Conservation (phyloP, 2,113 vertebrate species). For the Triplophysa siluroides region DNA sequence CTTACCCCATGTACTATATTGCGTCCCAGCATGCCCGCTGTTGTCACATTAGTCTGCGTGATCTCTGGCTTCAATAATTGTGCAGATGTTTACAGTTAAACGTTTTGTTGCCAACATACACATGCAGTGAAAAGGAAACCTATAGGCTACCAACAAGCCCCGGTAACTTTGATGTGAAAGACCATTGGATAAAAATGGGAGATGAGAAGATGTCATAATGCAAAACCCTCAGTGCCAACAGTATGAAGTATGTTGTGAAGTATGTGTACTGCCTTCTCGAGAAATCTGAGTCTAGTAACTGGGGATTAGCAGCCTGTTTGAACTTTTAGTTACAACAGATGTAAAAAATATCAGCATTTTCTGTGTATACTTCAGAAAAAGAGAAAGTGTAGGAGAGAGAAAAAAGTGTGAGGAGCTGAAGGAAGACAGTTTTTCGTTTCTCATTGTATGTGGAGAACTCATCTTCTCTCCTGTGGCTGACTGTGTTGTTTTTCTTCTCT, state of each 20-base stretch:
- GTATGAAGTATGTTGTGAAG: conserved; percentile 29
- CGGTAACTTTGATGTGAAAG: background rate
- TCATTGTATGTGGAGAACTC: conserved; percentile 7
- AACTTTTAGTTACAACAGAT: conserved; percentile 57
- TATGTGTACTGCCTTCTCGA: conserved; percentile 2
- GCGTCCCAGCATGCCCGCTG: no score
- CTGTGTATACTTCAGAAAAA: conserved; percentile 1
- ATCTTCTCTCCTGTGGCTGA: conserved; percentile 23
- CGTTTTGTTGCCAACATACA: no score
- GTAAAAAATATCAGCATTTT: conserved; percentile 43
- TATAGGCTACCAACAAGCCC: no score
- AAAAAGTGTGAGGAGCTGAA: background rate
- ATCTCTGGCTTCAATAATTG: no score
- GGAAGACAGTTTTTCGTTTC: background rate
- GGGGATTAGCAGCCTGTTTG: conserved; percentile 38
- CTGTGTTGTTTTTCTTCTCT: conserved; percentile 11
- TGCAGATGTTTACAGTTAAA: no score
- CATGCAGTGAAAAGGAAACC: no score
- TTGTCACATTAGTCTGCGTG: no score
- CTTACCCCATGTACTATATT: no score
- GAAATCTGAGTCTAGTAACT: conserved; percentile 28
- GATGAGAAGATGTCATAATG: background rate
- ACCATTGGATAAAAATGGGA: background rate
- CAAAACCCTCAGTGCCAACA: conserved; percentile 7
- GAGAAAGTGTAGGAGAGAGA: background rate